Evolutionary conservation across 92 coral and sea anemone species (phyloP), one percentile per base, ranked within the genome.

Genomic region (Isaurus tuberculatus): DNA sequence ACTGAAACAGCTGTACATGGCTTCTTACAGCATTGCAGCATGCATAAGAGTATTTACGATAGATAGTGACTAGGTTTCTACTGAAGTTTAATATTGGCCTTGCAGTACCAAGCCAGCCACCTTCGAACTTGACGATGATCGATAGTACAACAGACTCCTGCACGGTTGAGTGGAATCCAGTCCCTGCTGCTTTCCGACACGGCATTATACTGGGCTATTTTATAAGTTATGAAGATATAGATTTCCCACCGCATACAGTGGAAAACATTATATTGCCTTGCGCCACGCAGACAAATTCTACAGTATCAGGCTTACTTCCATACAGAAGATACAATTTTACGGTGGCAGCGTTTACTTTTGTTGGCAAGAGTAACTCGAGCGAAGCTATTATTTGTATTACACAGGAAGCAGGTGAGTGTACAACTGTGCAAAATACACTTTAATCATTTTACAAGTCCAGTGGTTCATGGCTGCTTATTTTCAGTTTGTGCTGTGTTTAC

Each of bases 41-140:
- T n/a, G n/a, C n/a, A n/a, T n/a, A n/a, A n/a, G n/a, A n/a, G n/a
- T n/a, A n/a, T n/a, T n/a, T n/a, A n/a, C n/a, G n/a, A n/a, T n/a
- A n/a, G n/a, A n/a, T n/a, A n/a, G n/a, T n/a, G n/a, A n/a, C n/a
- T n/a, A n/a, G n/a, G n/a, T n/a, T n/a, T n/a, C n/a, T n/a, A n/a
- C n/a, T n/a, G n/a, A n/a, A n/a, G n/a, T n/a, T n/a, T 19, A 6
- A 49, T 15, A 9, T 49, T n/a, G 11, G 14, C 65, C 4, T 46
- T 22, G 29, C 42, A 86, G 90, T 72, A 57, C 90, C 90, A 8
- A 53, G 85, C 28, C 90, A 71, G 29, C 60, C 90, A 2, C 90
- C 90, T 16, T 26, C 79, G 0, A 80, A 80, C 48, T 37, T 86
- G 36, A 36, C 19, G 29, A 69, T 14, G 49, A 13, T 22, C 46